Base-by-base conservation (phyloP, 2,797 vertebrate species). In the Masticophis lateralis region DNA sequence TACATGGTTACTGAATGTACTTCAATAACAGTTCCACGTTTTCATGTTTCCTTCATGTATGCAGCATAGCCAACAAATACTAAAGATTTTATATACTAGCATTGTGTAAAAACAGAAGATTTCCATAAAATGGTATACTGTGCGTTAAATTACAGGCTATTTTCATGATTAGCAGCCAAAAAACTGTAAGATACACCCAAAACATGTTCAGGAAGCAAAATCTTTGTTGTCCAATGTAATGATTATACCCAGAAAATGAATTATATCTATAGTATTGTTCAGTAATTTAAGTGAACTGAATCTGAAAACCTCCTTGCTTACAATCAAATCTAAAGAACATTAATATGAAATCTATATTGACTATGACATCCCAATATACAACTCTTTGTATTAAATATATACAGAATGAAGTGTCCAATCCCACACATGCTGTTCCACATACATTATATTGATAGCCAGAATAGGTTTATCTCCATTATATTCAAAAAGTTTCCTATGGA, bases 281-380 rank as follows among this genome's bases (percentile, higher is more conserved):
- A 87, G 4, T 63, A n/a, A 28, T 86, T 93, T 87, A 90, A 93
- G 27, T 47, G 25, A 13, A 87, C 37, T 37, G 55, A 60, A 69
- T 87, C 7, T 90, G 83, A 91, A 91, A 93, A 60, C 20, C 37
- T 53, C 55, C 55, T 91, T 86, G 90, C 47, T n/a, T 37, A 90
- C 56, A 91, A 63, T 86, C 86, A 88, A 79, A 91, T 8, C 83
- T 79, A 88, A 93, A 88, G 55, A 28, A 79, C 43, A 86, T 90
- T 93, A 86, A 43, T 59, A 16, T 87, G 89, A 91, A 91, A 90
- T n/a, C n/a, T 88, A 5, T 61, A 59, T 32, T 60, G 47, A 6
- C 56, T 61, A 79, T 53, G 92, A 87, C 12, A 55, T 27, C 25
- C 51, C 87, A 60, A 59, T 11, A 32, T 4, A 22, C 25, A 91